Base-by-base conservation (phyloP, 2,888 invertebrate species). In the Drosophila nigricruria region DNA sequence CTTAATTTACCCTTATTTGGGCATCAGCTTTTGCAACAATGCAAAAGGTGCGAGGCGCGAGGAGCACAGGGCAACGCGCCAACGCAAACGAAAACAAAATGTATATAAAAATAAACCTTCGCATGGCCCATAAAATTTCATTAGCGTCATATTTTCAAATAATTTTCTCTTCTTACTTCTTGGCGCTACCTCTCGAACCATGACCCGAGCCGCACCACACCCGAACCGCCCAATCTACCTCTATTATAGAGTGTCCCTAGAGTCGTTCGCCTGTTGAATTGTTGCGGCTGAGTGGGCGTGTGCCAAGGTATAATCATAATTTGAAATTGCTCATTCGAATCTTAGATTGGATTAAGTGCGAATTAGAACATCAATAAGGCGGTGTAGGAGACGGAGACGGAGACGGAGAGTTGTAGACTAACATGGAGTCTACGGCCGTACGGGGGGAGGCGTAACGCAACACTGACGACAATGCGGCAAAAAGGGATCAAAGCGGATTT, bases 251-350 rank as follows among this genome's bases (percentile, higher is more conserved):
- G 66, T 79, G 77, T 79, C 79, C 77, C 75, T 52, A 3, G 79
- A 77, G 77, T 53, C 61, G 70, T 47, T 66, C 66, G 57, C 77
- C 53, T 58, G 32, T 49, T 32, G 59, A 27, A 65, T 53, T 82
- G 78, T 88, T 82, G 86, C 88, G 88, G 81, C 83, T 88, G 88
- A 80, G 64, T 78, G 83, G 88, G 76, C 79, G 81, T 68, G 71
- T 62, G 72, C 74, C 74, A 77, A 86, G 85, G 87, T 82, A 87
- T 90, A 86, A 89, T 90, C 90, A 89, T 90, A 89, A 89, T 87
- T 87, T 81, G 79, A 90, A 90, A 90, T 90, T 89, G 84, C 87
- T 90, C 90, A 90, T 90, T 88, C 90, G 87, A 81, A 88, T 89
- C 90, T 89, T 88, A 89, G 81, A 89, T 89, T 88, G 90, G 88